Percentiles rank a stretch among this genome's conserved stretches.
phyloP scores from a whole-genome alignment of 1,140 invertebrate genomes.

The Achatina immaculata region DNA sequence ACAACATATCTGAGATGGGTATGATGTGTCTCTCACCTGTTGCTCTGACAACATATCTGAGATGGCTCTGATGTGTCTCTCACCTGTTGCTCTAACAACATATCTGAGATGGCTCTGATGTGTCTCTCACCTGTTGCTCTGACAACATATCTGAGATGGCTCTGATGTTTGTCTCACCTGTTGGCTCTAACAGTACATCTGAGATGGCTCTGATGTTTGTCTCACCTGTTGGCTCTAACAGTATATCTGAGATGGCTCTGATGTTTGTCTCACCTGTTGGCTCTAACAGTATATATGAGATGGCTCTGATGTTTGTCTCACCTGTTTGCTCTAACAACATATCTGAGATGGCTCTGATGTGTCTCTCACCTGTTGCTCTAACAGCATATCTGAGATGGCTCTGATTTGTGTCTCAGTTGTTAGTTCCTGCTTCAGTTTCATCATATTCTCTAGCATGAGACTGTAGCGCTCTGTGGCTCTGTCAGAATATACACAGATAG shows the following conservation, averaged over 20 bases:
- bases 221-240: conserved; percentile 49
- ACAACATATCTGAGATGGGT: too few relatives aligned
- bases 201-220: conserved; percentile 44
- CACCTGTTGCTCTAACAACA: conserved; percentile 58
- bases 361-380: conserved; percentile 55
- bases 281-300: conserved; percentile 55
- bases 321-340: conserved; percentile 51
- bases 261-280: conserved; percentile 44
- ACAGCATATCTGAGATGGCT: conserved; percentile 52
- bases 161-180: conserved; percentile 44
- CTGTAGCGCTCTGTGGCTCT: conserved; percentile 82
- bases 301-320: conserved; percentile 46
- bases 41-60: too few relatives aligned
- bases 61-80: too few relatives aligned
- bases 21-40: too few relatives aligned
- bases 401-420: conserved; percentile 46
- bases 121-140: conserved; percentile 51
- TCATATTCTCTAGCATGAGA: conserved; percentile 76
- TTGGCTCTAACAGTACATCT: conserved; percentile 55
- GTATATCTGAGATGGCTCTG: conserved; percentile 53
- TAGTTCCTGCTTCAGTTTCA: conserved; percentile 63
- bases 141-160: conserved; percentile 52
- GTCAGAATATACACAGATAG: neutral
- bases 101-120: conserved; percentile 51
- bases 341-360: conserved; percentile 49